Evolutionary conservation across 2,113 vertebrate species (phyloP), one percentile per base, ranked within the genome.

Genomic region (Pedetes capensis): DNA sequence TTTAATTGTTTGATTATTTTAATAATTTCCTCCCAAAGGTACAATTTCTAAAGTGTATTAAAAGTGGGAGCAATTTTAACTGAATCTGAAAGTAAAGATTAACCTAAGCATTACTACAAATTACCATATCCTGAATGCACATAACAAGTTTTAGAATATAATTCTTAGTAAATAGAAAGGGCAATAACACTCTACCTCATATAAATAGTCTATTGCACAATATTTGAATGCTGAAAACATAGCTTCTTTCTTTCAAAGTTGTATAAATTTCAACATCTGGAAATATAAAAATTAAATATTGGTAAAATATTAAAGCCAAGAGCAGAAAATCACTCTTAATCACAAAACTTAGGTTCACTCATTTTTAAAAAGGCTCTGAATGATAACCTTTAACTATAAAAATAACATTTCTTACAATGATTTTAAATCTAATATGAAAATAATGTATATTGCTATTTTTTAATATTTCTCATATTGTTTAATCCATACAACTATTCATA

Each of bases 201-300:
- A 97, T 84, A 98, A 97, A 93, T 99, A 99, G 89, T 99, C 98
- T 94, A 98, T 95, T 39, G 98, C 96, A 57, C 94, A 96, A 91
- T 98, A 99, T 76, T 98, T 98, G 59, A 99, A 96, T 93, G 97
- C 81, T 91, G 98, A 49, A 97, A 98, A 98, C 97, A 98, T 97
- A 61, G 97, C 74, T 92, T 96, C 79, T 76, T 97, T 97, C 91
- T 89, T 97, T 93, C 79, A 97, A 95, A 42, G 5, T 63, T 91
- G 76, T 92, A 85, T 81, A 91, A 80, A 91, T 39, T 96, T 95
- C 47, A 82, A 1, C 69, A 29, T 59, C 98, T 98, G 86, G 68
- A 97, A 98, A 97, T 20, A 94, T 0, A 96, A 22, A 96, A 87
- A 96, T 88, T 76, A 95, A 96, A 53, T 78, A 42, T 72, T 91